Evolutionary conservation across 2,888 invertebrate species (phyloP).

Genomic region (Masnerella sp.): DNA sequence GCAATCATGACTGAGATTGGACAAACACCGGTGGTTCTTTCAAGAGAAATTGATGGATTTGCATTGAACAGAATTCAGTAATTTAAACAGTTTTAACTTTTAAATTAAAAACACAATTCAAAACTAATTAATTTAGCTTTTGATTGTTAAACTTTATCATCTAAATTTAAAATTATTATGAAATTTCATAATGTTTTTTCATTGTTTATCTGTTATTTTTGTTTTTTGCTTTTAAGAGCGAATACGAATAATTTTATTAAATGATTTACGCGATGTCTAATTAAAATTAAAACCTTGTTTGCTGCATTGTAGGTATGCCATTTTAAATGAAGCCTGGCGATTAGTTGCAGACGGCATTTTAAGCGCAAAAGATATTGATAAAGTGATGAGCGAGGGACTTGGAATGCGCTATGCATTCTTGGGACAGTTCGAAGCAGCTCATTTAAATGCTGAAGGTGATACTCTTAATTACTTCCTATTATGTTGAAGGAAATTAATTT

Average conservation of each 20-base stretch:
- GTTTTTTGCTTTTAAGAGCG: too few relatives aligned
- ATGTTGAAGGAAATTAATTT: too few relatives aligned
- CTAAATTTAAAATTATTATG: too few relatives aligned
- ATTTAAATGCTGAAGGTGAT: constrained; percentile 94
- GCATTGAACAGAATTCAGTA: constrained; percentile 95
- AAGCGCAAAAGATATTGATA: constrained; percentile 92
- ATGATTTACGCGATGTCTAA: background rate
- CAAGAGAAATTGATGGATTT: constrained; percentile 94
- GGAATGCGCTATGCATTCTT: constrained; percentile 97
- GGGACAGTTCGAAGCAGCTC: constrained; percentile 95
- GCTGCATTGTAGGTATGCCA: constrained; percentile 85
- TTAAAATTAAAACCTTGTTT: background rate
- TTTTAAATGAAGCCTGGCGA: constrained; percentile 95
- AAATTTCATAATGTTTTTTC: too few relatives aligned
- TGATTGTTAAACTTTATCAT: too few relatives aligned
- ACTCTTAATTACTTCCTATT: background rate
- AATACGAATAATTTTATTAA: too few relatives aligned
- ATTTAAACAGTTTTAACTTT: too few relatives aligned
- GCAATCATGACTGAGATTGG: constrained; percentile 92
- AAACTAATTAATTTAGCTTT: too few relatives aligned
- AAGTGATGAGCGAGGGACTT: constrained; percentile 95
- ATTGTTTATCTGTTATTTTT: too few relatives aligned
- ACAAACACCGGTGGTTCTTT: constrained; percentile 92
- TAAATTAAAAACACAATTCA: too few relatives aligned
- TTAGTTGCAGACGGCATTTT: constrained; percentile 91